Base-by-base conservation (phyloP, 23 tunicate species). In the Trididemnum clinides region DNA sequence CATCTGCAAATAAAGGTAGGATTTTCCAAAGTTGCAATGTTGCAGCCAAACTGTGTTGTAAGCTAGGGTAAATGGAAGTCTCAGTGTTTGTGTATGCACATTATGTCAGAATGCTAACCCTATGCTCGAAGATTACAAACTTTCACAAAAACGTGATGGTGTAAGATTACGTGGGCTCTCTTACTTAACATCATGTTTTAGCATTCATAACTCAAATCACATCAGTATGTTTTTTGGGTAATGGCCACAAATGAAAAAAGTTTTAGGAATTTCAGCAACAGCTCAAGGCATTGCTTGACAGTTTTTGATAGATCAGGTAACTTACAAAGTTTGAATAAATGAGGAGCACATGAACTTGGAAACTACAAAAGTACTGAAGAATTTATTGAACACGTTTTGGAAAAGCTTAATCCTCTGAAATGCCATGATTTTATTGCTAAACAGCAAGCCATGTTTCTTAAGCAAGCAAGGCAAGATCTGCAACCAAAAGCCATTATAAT, bases 1-100 rank as follows among this genome's bases (percentile, higher is more conserved):
- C 22, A 10, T 59, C 25, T 28, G 3, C 27, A 59, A 10, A 3
- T 12, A 12, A 59, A 59, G 22, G 66, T 59, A 3, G 66, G 66
- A 10, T 59, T 59, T 59, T 59, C 25, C 20, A 59, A 59, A 59
- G 20, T 59, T 59, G 20, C 23, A 10, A 10, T n/a, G 25, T n/a
- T 59, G 5, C 20, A 28, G 22, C 66, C 66, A 5, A 59, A 59
- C 5, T 3, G 22, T n/a, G 66, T 59, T n/a, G 66, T 59, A 19
- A n/a, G 23, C 66, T 10, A 28, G 66, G 22, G 25, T 5, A 10
- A 59, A 28, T 59, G 66, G 66, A 12, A 15, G 27, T 4, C 66
- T 19, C 66, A 59, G 25, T 59, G 66, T 59, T 59, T 59, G 66
- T n/a, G 66, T 59, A 3, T 59, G 66, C 25, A 59, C 66, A 59